These are phyloP conservation scores for Muscicapa adusta DNA, from an alignment of 2,113 vertebrate genomes.

Conservation along the genomic window DNA sequence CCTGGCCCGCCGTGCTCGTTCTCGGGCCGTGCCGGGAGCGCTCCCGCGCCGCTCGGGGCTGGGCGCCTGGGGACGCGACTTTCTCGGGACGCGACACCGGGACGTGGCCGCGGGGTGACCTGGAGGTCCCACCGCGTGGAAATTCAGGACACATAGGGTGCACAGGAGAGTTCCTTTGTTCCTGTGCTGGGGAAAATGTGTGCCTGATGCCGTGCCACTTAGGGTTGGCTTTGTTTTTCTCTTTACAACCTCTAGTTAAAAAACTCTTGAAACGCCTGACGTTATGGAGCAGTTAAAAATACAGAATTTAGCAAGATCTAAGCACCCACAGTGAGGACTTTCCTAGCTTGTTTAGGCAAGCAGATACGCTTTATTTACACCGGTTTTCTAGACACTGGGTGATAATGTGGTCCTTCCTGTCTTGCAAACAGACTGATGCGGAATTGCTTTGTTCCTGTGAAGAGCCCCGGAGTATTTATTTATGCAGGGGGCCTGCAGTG, in stretches of 20 bases:
- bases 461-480: neutral
- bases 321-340: neutral
- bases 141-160: rapidly evolving
- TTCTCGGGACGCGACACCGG: neutral
- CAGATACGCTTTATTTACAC: neutral
- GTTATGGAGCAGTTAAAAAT: neutral
- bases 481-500: neutral
- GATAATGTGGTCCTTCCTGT: neutral
- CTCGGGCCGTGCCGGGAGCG: neutral
- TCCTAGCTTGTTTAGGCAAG: neutral
- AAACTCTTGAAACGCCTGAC: rapidly evolving
- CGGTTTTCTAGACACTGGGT: neutral
- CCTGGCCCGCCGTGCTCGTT: rapidly evolving
- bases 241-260: neutral
- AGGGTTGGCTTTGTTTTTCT: neutral
- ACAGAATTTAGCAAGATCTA: neutral
- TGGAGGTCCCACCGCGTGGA: neutral
- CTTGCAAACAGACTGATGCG: neutral
- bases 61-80: neutral
- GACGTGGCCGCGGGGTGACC: neutral
- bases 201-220: neutral
- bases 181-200: neutral
- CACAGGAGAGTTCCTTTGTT: neutral
- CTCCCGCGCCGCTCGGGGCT: too few species aligned
- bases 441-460: neutral